These are phyloP conservation scores for Parnassius glacialis DNA, from an alignment of 2,888 invertebrate genomes.

Conservation along the genomic window DNA sequence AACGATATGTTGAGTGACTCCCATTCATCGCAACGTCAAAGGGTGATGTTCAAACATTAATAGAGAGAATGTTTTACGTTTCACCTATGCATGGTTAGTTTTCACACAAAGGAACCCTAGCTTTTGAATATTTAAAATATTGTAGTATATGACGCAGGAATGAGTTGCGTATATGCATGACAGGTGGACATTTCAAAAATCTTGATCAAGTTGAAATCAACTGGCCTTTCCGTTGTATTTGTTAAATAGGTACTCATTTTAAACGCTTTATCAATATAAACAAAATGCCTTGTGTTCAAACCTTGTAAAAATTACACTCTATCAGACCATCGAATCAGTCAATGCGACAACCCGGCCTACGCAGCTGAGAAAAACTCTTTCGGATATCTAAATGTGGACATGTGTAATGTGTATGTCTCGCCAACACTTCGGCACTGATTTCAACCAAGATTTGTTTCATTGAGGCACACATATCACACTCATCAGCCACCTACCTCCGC, in stretches of 20 bases:
- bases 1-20: slow-evolving; percentile 79
- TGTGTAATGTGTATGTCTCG: slow-evolving; percentile 40
- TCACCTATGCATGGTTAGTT: slow-evolving; percentile 51
- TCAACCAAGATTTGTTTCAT: slow-evolving; percentile 62
- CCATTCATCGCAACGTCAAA: slow-evolving; percentile 73
- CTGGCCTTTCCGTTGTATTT: neutral
- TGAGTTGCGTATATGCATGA: slow-evolving; percentile 31
- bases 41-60: slow-evolving; percentile 76
- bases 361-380: slow-evolving; percentile 34
- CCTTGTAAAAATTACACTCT: slow-evolving; percentile 54
- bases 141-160: slow-evolving; percentile 22
- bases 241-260: slow-evolving; percentile 29
- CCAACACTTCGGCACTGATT: slow-evolving; percentile 60
- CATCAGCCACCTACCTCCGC: slow-evolving; percentile 25
- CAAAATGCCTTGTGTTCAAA: slow-evolving; percentile 54
- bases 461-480: slow-evolving; percentile 37
- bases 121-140: slow-evolving; percentile 24
- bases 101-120: slow-evolving; percentile 35
- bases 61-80: slow-evolving; percentile 68
- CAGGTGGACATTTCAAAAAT: no score
- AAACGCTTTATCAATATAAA: slow-evolving; percentile 42
- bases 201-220: no score
- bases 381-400: slow-evolving; percentile 41
- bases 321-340: slow-evolving; percentile 55
- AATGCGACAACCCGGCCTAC: slow-evolving; percentile 29